Conservation (phyloP, 2,113 vertebrate genomes). For the Trinectes maculatus region DNA sequence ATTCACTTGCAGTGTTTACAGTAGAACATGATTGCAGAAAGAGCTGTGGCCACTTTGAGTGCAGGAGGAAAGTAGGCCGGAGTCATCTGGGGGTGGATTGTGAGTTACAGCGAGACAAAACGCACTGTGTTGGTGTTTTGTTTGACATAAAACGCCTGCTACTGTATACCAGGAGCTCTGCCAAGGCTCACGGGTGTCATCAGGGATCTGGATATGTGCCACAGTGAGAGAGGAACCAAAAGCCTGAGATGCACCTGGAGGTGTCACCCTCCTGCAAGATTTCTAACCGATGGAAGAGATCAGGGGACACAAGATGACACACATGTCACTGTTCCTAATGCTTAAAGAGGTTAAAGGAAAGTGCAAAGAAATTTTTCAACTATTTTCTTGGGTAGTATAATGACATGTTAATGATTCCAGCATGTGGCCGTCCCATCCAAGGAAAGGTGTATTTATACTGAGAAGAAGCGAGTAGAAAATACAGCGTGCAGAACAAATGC, state of each 20-base stretch:
- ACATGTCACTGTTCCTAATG: slow-evolving; percentile 18
- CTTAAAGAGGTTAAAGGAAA: slow-evolving; percentile 20
- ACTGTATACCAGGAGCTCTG: slow-evolving; percentile 71
- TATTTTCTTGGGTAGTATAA: slow-evolving; percentile 43
- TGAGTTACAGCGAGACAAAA: slow-evolving; percentile 53
- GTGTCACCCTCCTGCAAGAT: slow-evolving; percentile 50
- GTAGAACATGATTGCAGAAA: slow-evolving; percentile 42
- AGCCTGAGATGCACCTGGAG: slow-evolving; percentile 49
- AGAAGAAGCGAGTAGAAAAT: slow-evolving; percentile 44
- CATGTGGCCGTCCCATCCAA: slow-evolving; percentile 52
- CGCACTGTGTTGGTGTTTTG: slow-evolving; percentile 70
- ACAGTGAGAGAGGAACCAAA: slow-evolving; percentile 46
- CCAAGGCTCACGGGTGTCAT: slow-evolving; percentile 76
- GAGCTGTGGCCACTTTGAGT: slow-evolving; percentile 38
- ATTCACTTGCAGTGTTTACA: slow-evolving; percentile 61
- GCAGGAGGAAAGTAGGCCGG: slow-evolving; percentile 59
- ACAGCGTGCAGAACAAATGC: slow-evolving; percentile 61
- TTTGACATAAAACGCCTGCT: slow-evolving; percentile 70
- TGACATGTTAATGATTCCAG: slow-evolving; percentile 52
- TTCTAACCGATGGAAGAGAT: slow-evolving; percentile 29
- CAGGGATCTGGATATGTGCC: slow-evolving; percentile 62
- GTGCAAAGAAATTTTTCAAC: slow-evolving; percentile 15
- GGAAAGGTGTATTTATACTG: slow-evolving; percentile 63
- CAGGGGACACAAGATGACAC: not conserved
- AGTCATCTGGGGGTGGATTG: slow-evolving; percentile 54